These are phyloP conservation scores for Glaucidium brasilianum DNA, from an alignment of 2,113 vertebrate species.

Conservation along the genomic window DNA sequence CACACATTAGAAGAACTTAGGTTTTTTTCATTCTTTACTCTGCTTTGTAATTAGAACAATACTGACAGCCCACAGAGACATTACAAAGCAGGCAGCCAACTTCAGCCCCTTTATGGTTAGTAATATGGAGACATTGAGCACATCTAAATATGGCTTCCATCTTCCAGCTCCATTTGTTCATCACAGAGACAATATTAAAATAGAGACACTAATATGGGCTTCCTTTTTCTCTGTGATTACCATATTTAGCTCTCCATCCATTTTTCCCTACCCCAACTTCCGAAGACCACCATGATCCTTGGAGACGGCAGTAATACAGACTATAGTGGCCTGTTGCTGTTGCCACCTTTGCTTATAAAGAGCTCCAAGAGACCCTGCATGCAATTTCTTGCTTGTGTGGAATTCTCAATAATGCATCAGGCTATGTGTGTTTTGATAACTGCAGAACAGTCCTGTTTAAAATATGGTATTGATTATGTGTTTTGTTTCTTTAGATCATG, in stretches of 20 bases:
- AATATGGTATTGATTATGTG: neutral
- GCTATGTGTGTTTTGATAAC: neutral
- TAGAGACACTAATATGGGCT: neutral
- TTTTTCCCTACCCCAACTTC: neutral
- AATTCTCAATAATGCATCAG: neutral
- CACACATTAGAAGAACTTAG: neutral
- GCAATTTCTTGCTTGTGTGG: neutral
- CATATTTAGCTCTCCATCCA: neutral
- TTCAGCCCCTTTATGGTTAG: neutral
- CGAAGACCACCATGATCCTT: neutral
- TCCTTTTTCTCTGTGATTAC: neutral
- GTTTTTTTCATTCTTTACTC: neutral
- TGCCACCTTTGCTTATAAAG: neutral
- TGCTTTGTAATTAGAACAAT: neutral
- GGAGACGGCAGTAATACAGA: neutral
- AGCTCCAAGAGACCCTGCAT: neutral
- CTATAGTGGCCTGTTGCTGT: neutral
- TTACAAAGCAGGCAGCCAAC: neutral
- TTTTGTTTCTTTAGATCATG: slow-evolving; percentile 80
- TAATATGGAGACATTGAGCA: neutral
- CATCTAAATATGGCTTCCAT: neutral
- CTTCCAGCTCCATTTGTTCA: neutral
- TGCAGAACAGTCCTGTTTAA: neutral
- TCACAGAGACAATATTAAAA: neutral
- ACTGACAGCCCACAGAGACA: neutral